Conservation (phyloP, 2,888 invertebrate species). For the Heliconius hortense region DNA sequence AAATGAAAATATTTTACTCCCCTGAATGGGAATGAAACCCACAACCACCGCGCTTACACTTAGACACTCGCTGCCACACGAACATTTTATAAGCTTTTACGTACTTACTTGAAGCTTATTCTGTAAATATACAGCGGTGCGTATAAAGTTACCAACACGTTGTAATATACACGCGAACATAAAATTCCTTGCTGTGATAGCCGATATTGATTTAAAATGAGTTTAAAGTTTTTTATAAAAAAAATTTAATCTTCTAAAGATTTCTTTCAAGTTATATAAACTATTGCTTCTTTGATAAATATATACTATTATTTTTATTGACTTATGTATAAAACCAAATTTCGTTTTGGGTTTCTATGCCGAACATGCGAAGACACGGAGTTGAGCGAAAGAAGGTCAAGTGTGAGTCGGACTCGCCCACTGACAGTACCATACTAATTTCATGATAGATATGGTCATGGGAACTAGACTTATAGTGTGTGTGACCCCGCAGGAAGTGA, state of each 20-base stretch:
- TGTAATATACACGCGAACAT: slow-evolving; percentile 4
- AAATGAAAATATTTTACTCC: not conserved
- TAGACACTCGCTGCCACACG: too few relatives aligned
- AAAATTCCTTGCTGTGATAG: not conserved
- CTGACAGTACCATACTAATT: too few relatives aligned
- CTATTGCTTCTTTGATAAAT: not conserved
- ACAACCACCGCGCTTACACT: not conserved
- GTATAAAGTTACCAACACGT: slow-evolving; percentile 5
- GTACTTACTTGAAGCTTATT: not conserved
- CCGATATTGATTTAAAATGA: not conserved
- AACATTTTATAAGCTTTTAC: not conserved
- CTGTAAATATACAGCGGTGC: not conserved
- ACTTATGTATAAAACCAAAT: too few relatives aligned
- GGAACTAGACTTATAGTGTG: too few relatives aligned
- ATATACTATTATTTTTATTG: not conserved
- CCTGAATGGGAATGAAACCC: not conserved
- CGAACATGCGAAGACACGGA: too few relatives aligned
- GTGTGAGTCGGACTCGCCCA: too few relatives aligned
- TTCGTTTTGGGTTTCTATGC: too few relatives aligned
- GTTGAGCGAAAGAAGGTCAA: too few relatives aligned
- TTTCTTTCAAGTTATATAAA: not conserved
- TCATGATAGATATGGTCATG: too few relatives aligned
- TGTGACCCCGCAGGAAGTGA: too few relatives aligned
- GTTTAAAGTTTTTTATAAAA: too few relatives aligned
- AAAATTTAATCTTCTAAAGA: not conserved